These are phyloP conservation scores for Dexiosoma caninum DNA, from an alignment of 2,888 invertebrate genomes.

Conservation along the genomic window DNA sequence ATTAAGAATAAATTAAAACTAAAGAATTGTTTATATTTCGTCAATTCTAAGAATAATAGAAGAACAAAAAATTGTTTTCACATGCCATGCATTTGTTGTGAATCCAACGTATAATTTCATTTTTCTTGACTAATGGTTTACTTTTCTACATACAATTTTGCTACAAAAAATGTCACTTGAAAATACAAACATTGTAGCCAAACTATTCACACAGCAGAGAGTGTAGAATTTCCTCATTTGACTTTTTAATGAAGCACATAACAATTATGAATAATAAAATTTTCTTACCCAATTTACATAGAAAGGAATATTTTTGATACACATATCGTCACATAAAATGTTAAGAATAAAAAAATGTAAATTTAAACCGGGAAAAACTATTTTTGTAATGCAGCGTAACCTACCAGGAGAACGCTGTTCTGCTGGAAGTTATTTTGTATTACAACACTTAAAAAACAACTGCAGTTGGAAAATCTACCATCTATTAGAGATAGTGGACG, in stretches of 20 bases:
- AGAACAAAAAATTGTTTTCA: constrained; percentile 5
- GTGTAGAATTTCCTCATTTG: constrained; percentile 48
- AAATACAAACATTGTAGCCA: constrained; percentile 2
- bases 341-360: no score
- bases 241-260: constrained; percentile 9
- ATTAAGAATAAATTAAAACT: neutral
- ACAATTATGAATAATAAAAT: constrained; percentile 17
- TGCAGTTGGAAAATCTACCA: no score
- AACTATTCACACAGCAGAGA: constrained; percentile 29
- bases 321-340: no score
- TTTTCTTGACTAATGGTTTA: neutral
- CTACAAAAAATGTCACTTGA: constrained; percentile 25
- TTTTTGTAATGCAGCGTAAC: no score
- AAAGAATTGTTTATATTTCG: constrained; percentile 44
- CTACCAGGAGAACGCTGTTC: no score
- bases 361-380: no score
- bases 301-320: neutral
- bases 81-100: neutral
- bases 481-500: no score
- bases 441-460: no score
- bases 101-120: constrained; percentile 9
- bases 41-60: constrained; percentile 39
- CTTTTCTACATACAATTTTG: neutral
- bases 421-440: no score
- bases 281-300: constrained; percentile 31